These are phyloP conservation scores for Phaedon cochleariae DNA, from an alignment of 2,888 invertebrate species.

Conservation along the genomic window DNA sequence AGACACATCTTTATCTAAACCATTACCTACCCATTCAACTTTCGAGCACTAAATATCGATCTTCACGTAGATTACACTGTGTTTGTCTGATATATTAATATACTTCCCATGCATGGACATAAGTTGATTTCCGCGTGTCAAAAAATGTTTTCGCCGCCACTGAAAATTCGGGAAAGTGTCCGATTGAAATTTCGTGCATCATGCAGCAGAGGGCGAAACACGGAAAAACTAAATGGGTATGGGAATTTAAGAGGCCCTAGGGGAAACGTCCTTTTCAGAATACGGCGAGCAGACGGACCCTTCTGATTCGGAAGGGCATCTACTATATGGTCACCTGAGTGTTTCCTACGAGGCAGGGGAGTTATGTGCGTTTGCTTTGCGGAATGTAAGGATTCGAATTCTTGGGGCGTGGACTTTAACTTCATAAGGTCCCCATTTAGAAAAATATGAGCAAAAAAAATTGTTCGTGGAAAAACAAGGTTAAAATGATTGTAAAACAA, in stretches of 20 bases:
- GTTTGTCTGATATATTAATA: too few relatives aligned
- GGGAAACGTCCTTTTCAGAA: not conserved
- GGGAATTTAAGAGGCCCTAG: not conserved
- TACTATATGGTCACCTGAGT: not conserved
- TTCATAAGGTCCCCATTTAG: too few relatives aligned
- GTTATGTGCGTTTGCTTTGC: not conserved
- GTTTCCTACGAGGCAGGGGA: not conserved
- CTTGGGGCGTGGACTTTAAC: too few relatives aligned
- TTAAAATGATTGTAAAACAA: too few relatives aligned
- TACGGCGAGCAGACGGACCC: not conserved
- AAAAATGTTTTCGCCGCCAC: not conserved
- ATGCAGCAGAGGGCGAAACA: not conserved
- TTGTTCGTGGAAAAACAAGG: too few relatives aligned
- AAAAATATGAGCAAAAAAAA: too few relatives aligned
- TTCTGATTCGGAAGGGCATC: not conserved
- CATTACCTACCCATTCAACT: too few relatives aligned
- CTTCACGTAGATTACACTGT: too few relatives aligned
- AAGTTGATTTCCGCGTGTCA: too few relatives aligned
- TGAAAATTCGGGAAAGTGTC: not conserved
- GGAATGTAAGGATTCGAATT: not conserved
- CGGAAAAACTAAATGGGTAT: not conserved
- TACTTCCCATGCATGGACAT: too few relatives aligned
- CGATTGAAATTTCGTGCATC: not conserved
- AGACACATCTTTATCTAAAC: too few relatives aligned
- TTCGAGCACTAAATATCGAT: too few relatives aligned